Evolutionary conservation across 1,140 invertebrate genomes (phyloP).

Genomic region (Papilio aristodemus): DNA sequence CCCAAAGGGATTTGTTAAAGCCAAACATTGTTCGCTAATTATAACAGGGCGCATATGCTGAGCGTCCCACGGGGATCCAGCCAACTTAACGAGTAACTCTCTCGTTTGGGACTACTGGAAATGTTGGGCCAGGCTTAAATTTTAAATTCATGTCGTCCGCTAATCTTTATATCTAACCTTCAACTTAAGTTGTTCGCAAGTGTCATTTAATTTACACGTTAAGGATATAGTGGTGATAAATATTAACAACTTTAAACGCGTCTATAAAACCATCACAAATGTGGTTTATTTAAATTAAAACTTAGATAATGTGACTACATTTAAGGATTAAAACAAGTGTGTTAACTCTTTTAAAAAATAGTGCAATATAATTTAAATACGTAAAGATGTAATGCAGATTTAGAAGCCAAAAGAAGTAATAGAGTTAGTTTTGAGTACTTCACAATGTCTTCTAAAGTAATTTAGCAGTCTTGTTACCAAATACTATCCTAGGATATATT

Average conservation of each 20-base stretch:
- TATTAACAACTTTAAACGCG: background rate
- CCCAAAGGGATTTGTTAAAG: conserved; percentile 78
- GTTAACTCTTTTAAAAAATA: no score
- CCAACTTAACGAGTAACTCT: conserved; percentile 65
- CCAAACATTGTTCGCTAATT: conserved; percentile 80
- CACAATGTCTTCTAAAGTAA: no score
- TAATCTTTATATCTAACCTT: conserved; percentile 19
- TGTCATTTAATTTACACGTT: conserved; percentile 8
- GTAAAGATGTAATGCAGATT: no score
- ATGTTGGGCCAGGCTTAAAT: conserved; percentile 30
- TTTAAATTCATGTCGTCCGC: conserved; percentile 34
- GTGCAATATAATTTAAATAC: no score
- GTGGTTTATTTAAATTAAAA: no score
- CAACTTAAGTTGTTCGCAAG: background rate
- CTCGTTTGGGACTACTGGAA: conserved; percentile 40
- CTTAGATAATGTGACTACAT: no score
- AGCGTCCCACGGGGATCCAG: conserved; percentile 69
- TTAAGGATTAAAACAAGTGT: no score
- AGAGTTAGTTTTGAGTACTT: no score
- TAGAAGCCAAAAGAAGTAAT: no score
- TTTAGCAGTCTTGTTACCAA: no score
- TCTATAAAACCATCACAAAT: no score
- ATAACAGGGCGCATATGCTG: conserved; percentile 75
- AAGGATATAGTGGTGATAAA: background rate
- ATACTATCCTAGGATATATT: no score